phyloP scores from a whole-genome alignment of 2,113 vertebrate genomes.

The Apodemus sylvaticus region DNA sequence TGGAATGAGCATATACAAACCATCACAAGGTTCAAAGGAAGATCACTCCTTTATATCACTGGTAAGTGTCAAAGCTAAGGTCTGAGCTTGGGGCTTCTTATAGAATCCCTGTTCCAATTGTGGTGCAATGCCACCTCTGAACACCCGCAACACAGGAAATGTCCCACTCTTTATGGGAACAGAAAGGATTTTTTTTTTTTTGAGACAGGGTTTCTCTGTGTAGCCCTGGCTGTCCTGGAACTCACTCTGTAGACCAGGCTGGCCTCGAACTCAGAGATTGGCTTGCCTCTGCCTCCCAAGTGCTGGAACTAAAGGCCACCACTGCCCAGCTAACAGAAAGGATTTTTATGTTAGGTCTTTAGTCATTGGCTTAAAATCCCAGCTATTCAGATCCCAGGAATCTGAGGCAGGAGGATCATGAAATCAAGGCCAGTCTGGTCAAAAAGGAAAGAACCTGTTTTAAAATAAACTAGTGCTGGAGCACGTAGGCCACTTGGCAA shows the following conservation, averaged over 20 bases:
- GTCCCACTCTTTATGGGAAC: neutral
- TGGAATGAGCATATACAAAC: too few relatives aligned
- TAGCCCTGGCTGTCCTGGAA: too few relatives aligned
- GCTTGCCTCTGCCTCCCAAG: too few relatives aligned
- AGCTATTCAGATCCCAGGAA: neutral
- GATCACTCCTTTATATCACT: neutral
- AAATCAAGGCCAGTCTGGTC: neutral
- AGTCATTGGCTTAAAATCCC: neutral
- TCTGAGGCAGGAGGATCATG: neutral
- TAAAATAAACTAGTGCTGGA: neutral
- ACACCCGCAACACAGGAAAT: rapidly evolving
- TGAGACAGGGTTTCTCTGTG: too few relatives aligned
- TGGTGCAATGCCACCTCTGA: rapidly evolving
- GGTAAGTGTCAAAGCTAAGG: neutral
- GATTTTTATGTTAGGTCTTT: neutral
- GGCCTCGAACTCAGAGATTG: too few relatives aligned
- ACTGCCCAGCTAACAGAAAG: too few relatives aligned
- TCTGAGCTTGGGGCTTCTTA: neutral
- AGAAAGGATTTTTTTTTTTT: neutral
- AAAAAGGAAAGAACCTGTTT: neutral
- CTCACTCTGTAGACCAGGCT: too few relatives aligned
- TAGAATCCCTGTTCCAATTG: neutral
- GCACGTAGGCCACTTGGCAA: neutral
- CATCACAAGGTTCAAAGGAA: neutral
- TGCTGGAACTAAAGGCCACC: too few relatives aligned